phyloP scores from a whole-genome alignment of 2,797 vertebrate genomes.

The Bovichtus diacanthus region DNA sequence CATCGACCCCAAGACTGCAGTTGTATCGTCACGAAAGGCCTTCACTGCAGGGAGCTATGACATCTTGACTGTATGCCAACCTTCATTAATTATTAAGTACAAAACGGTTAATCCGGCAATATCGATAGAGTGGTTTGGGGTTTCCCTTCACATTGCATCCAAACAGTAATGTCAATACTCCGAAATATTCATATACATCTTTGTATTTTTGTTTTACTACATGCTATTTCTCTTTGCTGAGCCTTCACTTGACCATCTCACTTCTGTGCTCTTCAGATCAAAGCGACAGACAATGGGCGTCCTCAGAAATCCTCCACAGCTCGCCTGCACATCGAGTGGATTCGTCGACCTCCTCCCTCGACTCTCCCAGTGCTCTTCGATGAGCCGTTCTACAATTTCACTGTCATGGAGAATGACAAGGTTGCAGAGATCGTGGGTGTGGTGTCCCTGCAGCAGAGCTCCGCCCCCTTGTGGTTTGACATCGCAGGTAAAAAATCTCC shows the following conservation, averaged over 20 bases:
- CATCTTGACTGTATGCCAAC: slow-evolving; percentile 91
- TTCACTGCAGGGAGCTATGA: slow-evolving; percentile 94
- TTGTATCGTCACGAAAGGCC: slow-evolving; percentile 94
- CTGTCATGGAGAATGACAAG: slow-evolving; percentile 94
- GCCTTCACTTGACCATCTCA: background rate
- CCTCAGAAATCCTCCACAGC: slow-evolving; percentile 95
- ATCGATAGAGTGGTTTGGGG: background rate
- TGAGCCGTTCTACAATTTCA: slow-evolving; percentile 96
- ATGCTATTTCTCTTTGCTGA: background rate
- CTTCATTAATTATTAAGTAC: background rate
- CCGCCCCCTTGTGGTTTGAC: slow-evolving; percentile 93
- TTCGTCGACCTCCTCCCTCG: slow-evolving; percentile 86
- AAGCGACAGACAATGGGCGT: slow-evolving; percentile 95
- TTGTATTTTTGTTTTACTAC: background rate
- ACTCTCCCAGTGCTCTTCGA: slow-evolving; percentile 88
- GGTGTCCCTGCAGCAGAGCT: slow-evolving; percentile 92
- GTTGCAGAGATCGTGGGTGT: slow-evolving; percentile 96
- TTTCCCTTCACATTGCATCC: background rate
- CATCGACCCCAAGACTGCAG: slow-evolving; percentile 96
- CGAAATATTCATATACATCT: background rate
- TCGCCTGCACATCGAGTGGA: slow-evolving; percentile 97
- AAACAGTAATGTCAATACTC: background rate
- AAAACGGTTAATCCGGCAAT: no score
- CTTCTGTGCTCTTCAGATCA: slow-evolving; percentile 85
- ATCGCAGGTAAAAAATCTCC: slow-evolving; percentile 91